Evolutionary conservation across 2,113 vertebrate genomes (phyloP).

Genomic region (Mystacornis crossleyi): DNA sequence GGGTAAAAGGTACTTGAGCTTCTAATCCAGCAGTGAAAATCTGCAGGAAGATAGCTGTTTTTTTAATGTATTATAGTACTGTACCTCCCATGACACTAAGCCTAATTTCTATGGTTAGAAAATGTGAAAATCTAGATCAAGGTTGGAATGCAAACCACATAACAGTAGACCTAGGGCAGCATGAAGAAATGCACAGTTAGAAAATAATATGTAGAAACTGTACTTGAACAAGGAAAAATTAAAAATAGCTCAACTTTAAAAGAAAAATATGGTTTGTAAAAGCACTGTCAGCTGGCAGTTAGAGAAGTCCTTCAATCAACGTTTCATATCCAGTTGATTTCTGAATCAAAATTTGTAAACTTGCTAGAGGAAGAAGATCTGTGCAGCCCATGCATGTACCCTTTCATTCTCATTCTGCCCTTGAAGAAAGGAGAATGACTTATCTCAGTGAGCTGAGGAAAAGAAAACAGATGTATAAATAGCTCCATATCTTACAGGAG

Average conservation of each 20-base stretch:
- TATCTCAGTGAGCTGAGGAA: background rate
- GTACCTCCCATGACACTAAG: background rate
- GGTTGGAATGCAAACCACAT: background rate
- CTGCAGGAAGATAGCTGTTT: background rate
- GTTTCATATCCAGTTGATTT: background rate
- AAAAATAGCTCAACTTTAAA: background rate
- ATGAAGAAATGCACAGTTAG: background rate
- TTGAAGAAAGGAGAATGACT: background rate
- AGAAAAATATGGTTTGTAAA: background rate
- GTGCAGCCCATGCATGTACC: fast-evolving
- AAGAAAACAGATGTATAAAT: background rate
- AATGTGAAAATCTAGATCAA: background rate
- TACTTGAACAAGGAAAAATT: background rate
- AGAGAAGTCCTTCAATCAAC: background rate
- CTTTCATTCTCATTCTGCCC: background rate
- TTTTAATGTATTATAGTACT: background rate
- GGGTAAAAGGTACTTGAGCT: background rate
- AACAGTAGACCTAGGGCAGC: background rate
- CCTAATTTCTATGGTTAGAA: background rate
- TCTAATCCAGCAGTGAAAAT: background rate
- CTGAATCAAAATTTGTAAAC: background rate
- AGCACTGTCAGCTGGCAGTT: background rate
- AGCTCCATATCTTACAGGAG: background rate
- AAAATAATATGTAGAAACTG: background rate
- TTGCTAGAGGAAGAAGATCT: background rate